Conservation (phyloP, 53 echinoderm and acorn worm species). For the Pentamera pediparva region DNA sequence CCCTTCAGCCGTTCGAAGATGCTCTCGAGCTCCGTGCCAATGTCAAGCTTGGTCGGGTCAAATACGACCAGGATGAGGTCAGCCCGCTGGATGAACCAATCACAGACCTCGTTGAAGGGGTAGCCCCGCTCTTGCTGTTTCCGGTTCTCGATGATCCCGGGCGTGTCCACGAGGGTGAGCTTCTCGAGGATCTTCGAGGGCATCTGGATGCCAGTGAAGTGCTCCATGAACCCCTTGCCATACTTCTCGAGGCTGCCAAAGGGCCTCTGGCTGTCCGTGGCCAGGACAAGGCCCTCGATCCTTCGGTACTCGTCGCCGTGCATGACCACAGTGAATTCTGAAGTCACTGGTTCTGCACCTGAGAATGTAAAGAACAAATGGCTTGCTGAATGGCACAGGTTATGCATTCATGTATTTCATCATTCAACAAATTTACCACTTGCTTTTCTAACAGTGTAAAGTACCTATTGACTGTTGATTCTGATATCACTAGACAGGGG, state of each 20-base stretch:
- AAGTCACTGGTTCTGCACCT: slow-evolving; percentile 76
- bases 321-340: slow-evolving; percentile 73
- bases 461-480: too few relatives aligned
- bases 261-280: slow-evolving; percentile 54
- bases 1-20: slow-evolving; percentile 67
- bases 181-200: slow-evolving; percentile 67
- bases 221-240: slow-evolving; percentile 66
- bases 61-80: slow-evolving; percentile 79
- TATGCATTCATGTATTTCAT: background rate
- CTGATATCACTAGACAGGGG: too few relatives aligned
- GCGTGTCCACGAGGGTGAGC: slow-evolving; percentile 68
- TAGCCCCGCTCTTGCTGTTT: slow-evolving; percentile 73
- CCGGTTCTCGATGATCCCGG: slow-evolving; percentile 80
- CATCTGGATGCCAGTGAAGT: slow-evolving; percentile 51
- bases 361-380: background rate
- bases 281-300: slow-evolving; percentile 73
- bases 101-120: slow-evolving; percentile 77
- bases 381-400: background rate
- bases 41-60: slow-evolving; percentile 75
- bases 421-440: background rate
- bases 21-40: slow-evolving; percentile 72
- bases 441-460: too few relatives aligned
- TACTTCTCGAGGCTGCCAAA: slow-evolving; percentile 59
- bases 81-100: slow-evolving; percentile 81
- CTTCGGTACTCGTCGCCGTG: slow-evolving; percentile 48